These are phyloP conservation scores for Chrysolina haemoptera DNA, from an alignment of 2,888 invertebrate genomes.

Conservation along the genomic window DNA sequence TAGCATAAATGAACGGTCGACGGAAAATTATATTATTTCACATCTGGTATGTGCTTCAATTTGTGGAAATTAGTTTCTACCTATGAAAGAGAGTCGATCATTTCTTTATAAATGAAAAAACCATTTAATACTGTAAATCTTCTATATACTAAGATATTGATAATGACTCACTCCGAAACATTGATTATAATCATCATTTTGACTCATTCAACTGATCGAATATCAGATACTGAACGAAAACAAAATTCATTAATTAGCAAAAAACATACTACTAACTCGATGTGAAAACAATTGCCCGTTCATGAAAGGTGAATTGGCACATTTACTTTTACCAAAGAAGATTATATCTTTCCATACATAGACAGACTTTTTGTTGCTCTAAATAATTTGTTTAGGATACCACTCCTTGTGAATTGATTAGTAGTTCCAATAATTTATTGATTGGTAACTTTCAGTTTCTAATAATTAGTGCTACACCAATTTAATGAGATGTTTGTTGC, in stretches of 20 bases:
- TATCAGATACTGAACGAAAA: not conserved
- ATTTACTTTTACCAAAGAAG: slow-evolving; percentile 12
- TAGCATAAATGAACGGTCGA: too few relatives aligned
- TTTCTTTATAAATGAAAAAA: too few relatives aligned
- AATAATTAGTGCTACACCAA: not conserved
- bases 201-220: not conserved
- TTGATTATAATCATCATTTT: too few relatives aligned
- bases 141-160: too few relatives aligned
- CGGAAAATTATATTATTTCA: too few relatives aligned
- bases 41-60: too few relatives aligned
- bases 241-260: slow-evolving; percentile 6
- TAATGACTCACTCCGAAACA: too few relatives aligned
- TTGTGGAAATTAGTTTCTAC: too few relatives aligned
- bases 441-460: slow-evolving; percentile 13
- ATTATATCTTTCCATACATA: slow-evolving; percentile 7
- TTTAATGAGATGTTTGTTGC: slow-evolving; percentile 12
- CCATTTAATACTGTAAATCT: too few relatives aligned
- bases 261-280: not conserved
- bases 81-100: too few relatives aligned
- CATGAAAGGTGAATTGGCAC: slow-evolving; percentile 12
- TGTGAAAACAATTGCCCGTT: not conserved
- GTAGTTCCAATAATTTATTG: not conserved
- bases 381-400: slow-evolving; percentile 23
- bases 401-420: slow-evolving; percentile 5
- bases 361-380: not conserved